Conservation (phyloP, 2,113 vertebrate genomes). For the Edolisoma coerulescens region DNA sequence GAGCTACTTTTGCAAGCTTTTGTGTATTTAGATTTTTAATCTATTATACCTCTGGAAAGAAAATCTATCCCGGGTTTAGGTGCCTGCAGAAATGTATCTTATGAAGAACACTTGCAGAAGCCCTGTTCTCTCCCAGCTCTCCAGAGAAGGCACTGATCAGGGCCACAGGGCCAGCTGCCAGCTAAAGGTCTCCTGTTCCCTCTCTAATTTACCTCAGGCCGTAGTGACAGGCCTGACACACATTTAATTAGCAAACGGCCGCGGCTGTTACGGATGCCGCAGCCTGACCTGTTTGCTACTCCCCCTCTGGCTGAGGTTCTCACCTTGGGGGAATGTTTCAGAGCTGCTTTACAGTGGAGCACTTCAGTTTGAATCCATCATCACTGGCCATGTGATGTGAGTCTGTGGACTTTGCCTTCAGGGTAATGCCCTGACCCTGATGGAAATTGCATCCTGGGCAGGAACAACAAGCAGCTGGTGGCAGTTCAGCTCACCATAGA, state of each 20-base stretch:
- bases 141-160: neutral
- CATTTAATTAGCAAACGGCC: neutral
- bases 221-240: neutral
- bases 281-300: neutral
- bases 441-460: neutral
- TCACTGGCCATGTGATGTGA: accelerated
- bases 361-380: neutral
- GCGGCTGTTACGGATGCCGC: neutral
- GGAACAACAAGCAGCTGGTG: neutral
- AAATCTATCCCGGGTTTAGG: neutral
- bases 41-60: neutral
- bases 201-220: neutral
- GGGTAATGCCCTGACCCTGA: neutral
- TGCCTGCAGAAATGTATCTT: neutral
- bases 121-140: neutral
- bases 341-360: neutral
- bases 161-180: neutral
- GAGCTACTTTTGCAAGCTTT: neutral
- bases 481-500: neutral
- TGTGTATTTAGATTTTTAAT: neutral
- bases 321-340: neutral
- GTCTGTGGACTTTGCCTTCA: neutral
- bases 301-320: neutral
- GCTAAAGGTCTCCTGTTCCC: neutral
- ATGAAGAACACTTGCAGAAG: neutral